Evolutionary conservation across 2,113 vertebrate genomes (phyloP), one percentile per base, ranked within the genome.

Genomic region (Daphoenositta chrysoptera): DNA sequence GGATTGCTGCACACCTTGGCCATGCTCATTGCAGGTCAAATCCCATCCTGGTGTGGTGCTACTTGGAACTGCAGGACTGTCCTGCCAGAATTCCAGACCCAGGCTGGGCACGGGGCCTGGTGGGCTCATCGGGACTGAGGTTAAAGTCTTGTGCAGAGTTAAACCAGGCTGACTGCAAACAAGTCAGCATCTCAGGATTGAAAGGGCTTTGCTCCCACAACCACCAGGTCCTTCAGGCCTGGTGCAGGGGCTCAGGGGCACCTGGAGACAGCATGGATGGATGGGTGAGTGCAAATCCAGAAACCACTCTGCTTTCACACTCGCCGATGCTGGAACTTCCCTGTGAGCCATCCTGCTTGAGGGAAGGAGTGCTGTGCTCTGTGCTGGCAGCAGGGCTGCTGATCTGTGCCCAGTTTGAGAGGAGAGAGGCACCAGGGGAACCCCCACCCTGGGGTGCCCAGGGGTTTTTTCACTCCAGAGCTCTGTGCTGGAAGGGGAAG

Each of bases 21-120:
- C 24, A 8, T 1, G 0, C 35, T 64, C 1, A 0, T 35, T 58
- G 3, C 1, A 1, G 82, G 14, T 47, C 65, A 50, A 53, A 28
- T 40, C 11, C 17, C n/a, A 54, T 26, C 28, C 23, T 0, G 0
- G 6, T 39, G 19, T 2, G 1, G 44, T 87, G 72, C 68, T 33
- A 27, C 20, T 35, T 14, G 45, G 58, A 72, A 1, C 44, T 7
- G 12, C 1, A 1, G 65, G 78, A 16, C 2, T 56, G n/a, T 42
- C 39, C 14, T n/a, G 37, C 18, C 76, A 82, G 37, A 44, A 89
- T 37, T 23, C 26, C 82, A 90, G 39, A 47, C 20, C 54, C 4
- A 13, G 21, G 50, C 45, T 7, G 3, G 31, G 37, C 30, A 4
- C 0, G 1, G 16, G 58, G 5, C 21, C 79, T 80, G 70, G 4